These are phyloP conservation scores for Campopleginae sp. DNA, from an alignment of 2,888 invertebrate genomes.

Conservation along the genomic window DNA sequence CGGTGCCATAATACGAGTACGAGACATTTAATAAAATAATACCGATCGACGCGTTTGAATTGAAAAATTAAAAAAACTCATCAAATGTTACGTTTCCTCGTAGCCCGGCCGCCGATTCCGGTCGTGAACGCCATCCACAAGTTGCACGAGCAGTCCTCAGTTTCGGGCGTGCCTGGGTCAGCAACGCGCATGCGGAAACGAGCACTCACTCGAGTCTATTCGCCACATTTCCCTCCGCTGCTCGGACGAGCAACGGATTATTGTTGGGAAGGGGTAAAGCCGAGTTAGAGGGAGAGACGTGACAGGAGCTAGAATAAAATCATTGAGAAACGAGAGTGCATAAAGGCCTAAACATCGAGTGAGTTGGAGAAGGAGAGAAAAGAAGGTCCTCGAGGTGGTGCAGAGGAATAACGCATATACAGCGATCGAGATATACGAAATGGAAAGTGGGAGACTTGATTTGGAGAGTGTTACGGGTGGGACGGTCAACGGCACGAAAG, in stretches of 20 bases:
- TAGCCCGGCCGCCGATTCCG: background rate
- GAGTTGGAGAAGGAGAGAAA: constrained; percentile 23
- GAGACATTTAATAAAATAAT: no score
- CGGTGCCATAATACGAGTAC: no score
- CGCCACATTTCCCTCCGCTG: background rate
- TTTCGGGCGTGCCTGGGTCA: background rate
- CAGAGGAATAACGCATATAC: constrained; percentile 19
- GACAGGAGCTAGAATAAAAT: background rate
- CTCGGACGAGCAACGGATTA: background rate
- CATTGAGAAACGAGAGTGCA: constrained; percentile 5
- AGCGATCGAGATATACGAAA: constrained; percentile 48
- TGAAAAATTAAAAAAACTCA: no score
- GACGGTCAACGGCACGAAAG: constrained; percentile 76
- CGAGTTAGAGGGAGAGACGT: background rate
- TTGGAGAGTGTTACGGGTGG: constrained; percentile 70
- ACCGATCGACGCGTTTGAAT: no score
- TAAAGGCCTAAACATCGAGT: background rate
- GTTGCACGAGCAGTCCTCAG: background rate
- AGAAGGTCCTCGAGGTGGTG: constrained; percentile 52
- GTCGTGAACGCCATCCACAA: background rate
- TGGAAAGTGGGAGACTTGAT: constrained; percentile 81
- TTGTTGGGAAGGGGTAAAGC: background rate
- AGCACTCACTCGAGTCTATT: background rate
- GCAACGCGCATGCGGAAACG: background rate
- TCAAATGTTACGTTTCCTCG: no score